Evolutionary conservation across 2,797 vertebrate genomes (phyloP), one percentile per base, ranked within the genome.

Genomic region (Coregonus suidteri): DNA sequence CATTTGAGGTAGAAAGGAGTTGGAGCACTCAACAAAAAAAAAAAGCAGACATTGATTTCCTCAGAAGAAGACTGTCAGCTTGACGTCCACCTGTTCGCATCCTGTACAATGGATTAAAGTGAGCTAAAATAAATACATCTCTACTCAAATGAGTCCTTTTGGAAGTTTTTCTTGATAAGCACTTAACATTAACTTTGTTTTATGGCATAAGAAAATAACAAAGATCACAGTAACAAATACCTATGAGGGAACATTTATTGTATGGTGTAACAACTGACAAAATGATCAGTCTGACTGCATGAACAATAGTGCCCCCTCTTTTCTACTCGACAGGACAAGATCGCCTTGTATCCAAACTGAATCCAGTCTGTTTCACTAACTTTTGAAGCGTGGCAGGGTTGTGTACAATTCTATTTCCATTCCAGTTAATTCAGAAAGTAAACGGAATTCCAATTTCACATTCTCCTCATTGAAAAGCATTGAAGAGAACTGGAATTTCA

Each of bases 121-220:
- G 41, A 47, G 9, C 9, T 47, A 47, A 47, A 13, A 47, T 47
- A 47, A 47, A 47, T 47, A 47, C 41, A 1, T 41, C 9, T 47
- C 41, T 13, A 47, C 41, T 47, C 9, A 47, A 47, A 47, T 47
- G 2, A 47, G 9, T 47, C 41, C 41, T 47, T 47, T 13, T 13
- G 41, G 41, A 13, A 47, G 9, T 47, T 3, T 13, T 47, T 47
- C 41, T 47, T 13, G 41, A 47, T 47, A 47, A 13, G 41, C 41
- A 47, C 41, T 47, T 47, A 47, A 34, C 25, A 25, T 25, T 25
- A 47, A 47, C 9, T 0, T 47, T 90, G 1, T 52, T 67, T 75
- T 52, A 75, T 35, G 6, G 83, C 76, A 77, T 84, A 71, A 75
- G 73, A 84, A 90, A 86, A 81, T 66, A 73, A 3, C 16, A 53